Conservation (phyloP, 2,113 vertebrate genomes). For the Antechinus stuartii region DNA sequence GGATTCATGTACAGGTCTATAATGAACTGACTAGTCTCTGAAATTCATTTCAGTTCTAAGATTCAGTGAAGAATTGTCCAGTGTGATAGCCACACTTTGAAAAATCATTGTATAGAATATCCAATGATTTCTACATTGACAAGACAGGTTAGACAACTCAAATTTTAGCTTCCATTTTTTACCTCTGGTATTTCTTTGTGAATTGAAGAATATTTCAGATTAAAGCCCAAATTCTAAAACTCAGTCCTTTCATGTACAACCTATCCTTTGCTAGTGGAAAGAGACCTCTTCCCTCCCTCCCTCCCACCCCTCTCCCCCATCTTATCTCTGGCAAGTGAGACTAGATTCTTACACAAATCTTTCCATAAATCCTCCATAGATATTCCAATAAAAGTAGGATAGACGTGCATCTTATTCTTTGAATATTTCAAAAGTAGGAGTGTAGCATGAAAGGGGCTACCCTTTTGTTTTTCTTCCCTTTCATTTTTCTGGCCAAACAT, state of each 20-base stretch:
- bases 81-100: not conserved
- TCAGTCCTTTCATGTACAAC: not conserved
- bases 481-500: not conserved
- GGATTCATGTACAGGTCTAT: not conserved
- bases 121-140: not conserved
- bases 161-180: not conserved
- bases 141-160: not conserved
- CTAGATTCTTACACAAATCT: not conserved
- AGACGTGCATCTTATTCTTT: not conserved
- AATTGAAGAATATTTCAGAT: not conserved
- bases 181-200: not conserved
- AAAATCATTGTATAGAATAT: not conserved
- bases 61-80: not conserved
- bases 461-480: not conserved
- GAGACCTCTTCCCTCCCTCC: not conserved
- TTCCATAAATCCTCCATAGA: not conserved
- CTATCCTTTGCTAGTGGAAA: not conserved
- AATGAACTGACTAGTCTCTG: not conserved
- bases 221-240: not conserved
- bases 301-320: not conserved
- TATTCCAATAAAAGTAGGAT: no score
- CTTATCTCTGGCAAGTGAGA: not conserved
- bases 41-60: not conserved
- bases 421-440: not conserved
- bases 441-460: not conserved